These are phyloP conservation scores for Latrodectus geometricus DNA, from an alignment of 1,140 invertebrate genomes.

Conservation along the genomic window DNA sequence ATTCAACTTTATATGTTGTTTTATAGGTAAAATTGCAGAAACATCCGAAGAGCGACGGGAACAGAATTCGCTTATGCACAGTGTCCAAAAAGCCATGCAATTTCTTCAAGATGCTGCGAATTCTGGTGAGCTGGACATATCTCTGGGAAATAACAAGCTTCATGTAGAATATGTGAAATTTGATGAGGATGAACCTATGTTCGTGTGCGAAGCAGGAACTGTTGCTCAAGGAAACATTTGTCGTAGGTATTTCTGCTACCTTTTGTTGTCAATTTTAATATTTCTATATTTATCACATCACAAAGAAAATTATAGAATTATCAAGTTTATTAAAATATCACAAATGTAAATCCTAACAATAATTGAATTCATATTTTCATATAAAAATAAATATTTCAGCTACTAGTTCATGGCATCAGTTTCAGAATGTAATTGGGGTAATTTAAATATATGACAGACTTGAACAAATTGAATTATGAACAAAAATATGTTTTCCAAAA, in stretches of 20 bases:
- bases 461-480: too few relatives aligned
- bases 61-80: constrained; percentile 63
- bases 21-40: constrained; percentile 38
- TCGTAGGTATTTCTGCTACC: constrained; percentile 66
- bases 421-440: too few relatives aligned
- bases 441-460: too few relatives aligned
- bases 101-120: constrained; percentile 67
- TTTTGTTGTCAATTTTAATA: not conserved
- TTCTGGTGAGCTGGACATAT: constrained; percentile 68
- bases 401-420: too few relatives aligned
- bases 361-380: too few relatives aligned
- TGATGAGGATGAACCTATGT: constrained; percentile 65
- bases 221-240: constrained; percentile 68
- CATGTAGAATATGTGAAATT: constrained; percentile 66
- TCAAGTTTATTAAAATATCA: not conserved
- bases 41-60: constrained; percentile 25
- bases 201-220: constrained; percentile 69
- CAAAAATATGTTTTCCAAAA: too few relatives aligned
- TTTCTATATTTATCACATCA: not conserved
- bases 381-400: too few relatives aligned
- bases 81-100: constrained; percentile 65
- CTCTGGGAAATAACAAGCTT: constrained; percentile 65
- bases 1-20: not conserved
- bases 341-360: too few relatives aligned
- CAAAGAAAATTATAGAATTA: not conserved